Evolutionary conservation across 2,113 vertebrate genomes (phyloP).

Genomic region (Hippocampus guttulatus): DNA sequence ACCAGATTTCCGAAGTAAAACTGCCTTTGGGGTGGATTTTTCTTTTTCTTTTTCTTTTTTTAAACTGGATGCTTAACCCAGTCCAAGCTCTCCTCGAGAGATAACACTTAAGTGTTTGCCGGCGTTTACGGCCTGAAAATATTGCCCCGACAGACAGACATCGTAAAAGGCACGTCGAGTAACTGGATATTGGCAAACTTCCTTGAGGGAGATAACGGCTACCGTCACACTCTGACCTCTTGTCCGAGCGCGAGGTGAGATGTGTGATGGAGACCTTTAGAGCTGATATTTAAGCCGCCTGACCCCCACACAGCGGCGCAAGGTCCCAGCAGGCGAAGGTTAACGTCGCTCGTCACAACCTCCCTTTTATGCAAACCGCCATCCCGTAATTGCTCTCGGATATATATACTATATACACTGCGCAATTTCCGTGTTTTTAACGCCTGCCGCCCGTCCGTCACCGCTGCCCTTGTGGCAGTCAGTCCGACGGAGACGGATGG

Average conservation of each 20-base stretch:
- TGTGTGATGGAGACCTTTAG: conserved; percentile 57
- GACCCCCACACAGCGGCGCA: conserved; percentile 32
- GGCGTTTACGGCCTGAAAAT: not conserved
- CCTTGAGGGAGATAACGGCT: conserved; percentile 34
- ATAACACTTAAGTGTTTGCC: not conserved
- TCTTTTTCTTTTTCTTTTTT: not conserved
- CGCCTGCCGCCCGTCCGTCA: conserved; percentile 30
- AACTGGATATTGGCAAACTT: conserved; percentile 6
- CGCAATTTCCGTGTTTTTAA: conserved; percentile 70
- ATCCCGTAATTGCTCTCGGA: conserved; percentile 54
- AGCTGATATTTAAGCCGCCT: conserved; percentile 43
- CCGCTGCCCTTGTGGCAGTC: conserved; percentile 39
- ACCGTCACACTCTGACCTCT: conserved; percentile 38
- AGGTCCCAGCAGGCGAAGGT: conserved; percentile 52
- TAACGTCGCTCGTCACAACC: conserved; percentile 50
- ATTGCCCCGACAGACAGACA: not conserved
- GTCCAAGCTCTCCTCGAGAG: too few species aligned
- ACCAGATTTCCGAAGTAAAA: not conserved
- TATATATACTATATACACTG: conserved; percentile 40
- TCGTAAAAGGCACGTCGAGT: not conserved
- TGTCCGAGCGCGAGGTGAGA: conserved; percentile 64
- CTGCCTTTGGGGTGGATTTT: not conserved
- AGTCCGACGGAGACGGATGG: conserved; percentile 30
- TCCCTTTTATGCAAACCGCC: conserved; percentile 38
- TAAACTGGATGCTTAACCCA: not conserved